Base-by-base conservation (phyloP, 2,888 invertebrate species). In the Leucoma salicis region DNA sequence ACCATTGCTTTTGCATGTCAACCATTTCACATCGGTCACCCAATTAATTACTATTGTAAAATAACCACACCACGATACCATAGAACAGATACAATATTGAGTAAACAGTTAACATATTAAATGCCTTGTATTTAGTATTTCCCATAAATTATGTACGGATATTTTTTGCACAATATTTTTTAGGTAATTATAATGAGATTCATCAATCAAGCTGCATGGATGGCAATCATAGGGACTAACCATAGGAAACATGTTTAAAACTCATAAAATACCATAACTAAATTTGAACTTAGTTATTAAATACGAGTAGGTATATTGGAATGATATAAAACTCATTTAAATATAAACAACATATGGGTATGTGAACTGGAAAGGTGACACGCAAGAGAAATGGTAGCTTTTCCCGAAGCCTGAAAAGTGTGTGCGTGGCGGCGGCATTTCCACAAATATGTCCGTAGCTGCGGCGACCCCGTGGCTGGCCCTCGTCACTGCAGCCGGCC, bases 301-400 rank as follows among this genome's bases (percentile, higher is more conserved):
- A n/a, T n/a, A n/a, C n/a, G n/a, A n/a, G n/a, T n/a, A n/a, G n/a
- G n/a, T n/a, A n/a, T n/a, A n/a, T n/a, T 21, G 21, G 21, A 21
- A 21, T 27, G 11, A 10, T 27, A 27, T 4, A 27, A 27, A 29
- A 5, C 1, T 29, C 8, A 46, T 67, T 86, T 71, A 89, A 61
- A 89, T 89, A 53, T 88, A 89, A 10, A 89, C 89, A 39, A 89
- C 86, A 57, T 89, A 80, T 4, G 89, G 89, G 58, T 88, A 89
- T 8, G 81, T 85, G 66, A 89, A 89, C 54, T 88, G 85, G 67
- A 89, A 89, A 48, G 89, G 89, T 63, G 89, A 89, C 75, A 89
- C 89, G 74, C 89, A 89, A 76, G 89, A 89, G 86, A 82, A 87
- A 73, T 89, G 89, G 78, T 89, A 89, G 70, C 86, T 88, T 59